Base-by-base conservation (phyloP, 2,797 vertebrate genomes). In the Nyctalus aviator region DNA sequence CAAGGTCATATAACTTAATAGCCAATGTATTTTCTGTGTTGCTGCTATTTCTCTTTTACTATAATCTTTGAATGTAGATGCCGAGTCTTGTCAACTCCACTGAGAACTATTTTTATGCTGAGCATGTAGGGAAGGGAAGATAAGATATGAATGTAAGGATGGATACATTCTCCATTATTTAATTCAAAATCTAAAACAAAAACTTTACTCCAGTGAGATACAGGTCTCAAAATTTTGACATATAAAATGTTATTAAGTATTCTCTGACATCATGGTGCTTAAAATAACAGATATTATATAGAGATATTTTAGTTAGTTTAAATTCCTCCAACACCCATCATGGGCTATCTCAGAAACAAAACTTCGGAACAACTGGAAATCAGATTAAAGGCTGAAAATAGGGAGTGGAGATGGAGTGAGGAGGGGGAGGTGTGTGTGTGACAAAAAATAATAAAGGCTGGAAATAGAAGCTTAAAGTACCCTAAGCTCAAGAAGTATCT, bases 161-260 rank as follows among this genome's bases (percentile, higher is more conserved):
- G 37, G 41, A 27, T 86, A 64, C 73, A 2, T 95, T 86, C 18
- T 30, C 46, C 41, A 57, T 78, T 83, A 62, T 73, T 85, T 30
- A 69, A 53, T 93, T 92, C 57, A 88, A 93, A 90, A 88, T 91
- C 53, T 85, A 86, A 92, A 94, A 86, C 69, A 30, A 84, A 88
- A 86, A 71, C 8, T 82, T 59, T 37, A 76, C 5, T 75, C 71
- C 41, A 88, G 69, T 69, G 76, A 73, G 37, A 92, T 77, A 20
- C 8, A 66, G 35, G 4, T 90, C 37, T 91, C 71, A 83, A 48
- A 90, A 35, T 89, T 84, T 82, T 75, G 44, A 53, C 86, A 91
- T 84, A 73, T 8, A 73, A 83, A 69, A 78, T n/a, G 35, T 75
- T 82, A 90, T 3, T n/a, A 3, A 69, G 13, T 69, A 77, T 89